A percentile compares a stretch with the other conserved stretches of the same genome.
These are phyloP conservation scores for Megalurothrips usitatus DNA, from an alignment of 2,888 invertebrate genomes.

Conservation along the genomic window DNA sequence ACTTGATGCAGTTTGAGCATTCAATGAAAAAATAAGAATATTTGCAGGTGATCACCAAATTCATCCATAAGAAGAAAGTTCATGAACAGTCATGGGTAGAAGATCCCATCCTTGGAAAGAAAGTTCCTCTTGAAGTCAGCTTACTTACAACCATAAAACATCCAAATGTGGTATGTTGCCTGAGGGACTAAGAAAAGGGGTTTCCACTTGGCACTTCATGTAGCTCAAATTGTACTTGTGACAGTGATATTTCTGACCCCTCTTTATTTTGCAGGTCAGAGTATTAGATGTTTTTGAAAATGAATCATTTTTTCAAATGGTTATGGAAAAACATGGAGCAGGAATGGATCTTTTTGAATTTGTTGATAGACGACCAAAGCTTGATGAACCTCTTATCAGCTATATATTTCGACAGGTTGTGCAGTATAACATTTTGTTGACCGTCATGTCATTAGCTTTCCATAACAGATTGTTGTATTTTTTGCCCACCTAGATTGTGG, in stretches of 20 bases:
- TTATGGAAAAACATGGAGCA: constrained; percentile 71
- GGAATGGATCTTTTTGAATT: constrained; percentile 76
- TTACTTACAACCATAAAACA: constrained; percentile 61
- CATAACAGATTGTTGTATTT: constrained; percentile 26
- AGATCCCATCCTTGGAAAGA: constrained; percentile 50
- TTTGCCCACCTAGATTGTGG: constrained; percentile 55
- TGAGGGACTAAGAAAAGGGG: neutral
- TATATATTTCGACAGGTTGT: constrained; percentile 67
- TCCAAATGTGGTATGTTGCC: constrained; percentile 57
- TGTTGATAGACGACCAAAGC: constrained; percentile 61
- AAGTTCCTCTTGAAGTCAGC: constrained; percentile 62
- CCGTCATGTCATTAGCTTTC: constrained; percentile 3
- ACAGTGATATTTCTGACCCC: no score
- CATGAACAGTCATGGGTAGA: constrained; percentile 61
- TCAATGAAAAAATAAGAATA: no score
- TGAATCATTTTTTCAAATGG: constrained; percentile 65
- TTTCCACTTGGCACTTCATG: no score
- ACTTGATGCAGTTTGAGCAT: no score
- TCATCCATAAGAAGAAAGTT: constrained; percentile 64
- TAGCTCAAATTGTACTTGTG: no score
- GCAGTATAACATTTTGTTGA: neutral
- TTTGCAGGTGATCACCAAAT: constrained; percentile 61
- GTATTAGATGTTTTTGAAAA: constrained; percentile 65
- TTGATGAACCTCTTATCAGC: constrained; percentile 63
- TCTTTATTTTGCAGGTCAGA: constrained; percentile 43